Evolutionary conservation across 2,113 vertebrate genomes (phyloP), one percentile per base, ranked within the genome.

Genomic region (Empidonax alnorum): DNA sequence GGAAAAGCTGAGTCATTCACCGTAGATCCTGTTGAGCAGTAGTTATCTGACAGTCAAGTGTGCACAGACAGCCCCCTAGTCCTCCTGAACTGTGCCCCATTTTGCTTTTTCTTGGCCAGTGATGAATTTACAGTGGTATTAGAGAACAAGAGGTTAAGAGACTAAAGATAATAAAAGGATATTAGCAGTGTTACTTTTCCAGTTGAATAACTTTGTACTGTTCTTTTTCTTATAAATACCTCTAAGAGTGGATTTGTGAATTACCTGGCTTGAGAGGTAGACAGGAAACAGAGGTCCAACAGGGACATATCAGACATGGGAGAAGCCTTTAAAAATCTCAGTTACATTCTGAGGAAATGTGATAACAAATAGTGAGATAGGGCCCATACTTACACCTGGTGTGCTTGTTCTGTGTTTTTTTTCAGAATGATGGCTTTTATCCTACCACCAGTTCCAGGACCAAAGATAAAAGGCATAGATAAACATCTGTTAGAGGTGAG

Each of bases 391-490:
- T 87, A 82, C 1, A 50, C 5, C 6, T 91, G 46, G 8, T 58
- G 7, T 89, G 52, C 93, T 95, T 77, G 10, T 53, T 89, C 35
- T 8, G 12, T 41, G 0, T 21, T 67, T 23, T 41, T 90, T 94
- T 98, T 62, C 44, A 99, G 99, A 94, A 97, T 99, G 98, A 97
- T 99, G 96, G 97, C 98, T 69, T 99, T 97, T 81, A 97, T 99
- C 80, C 96, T 99, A 63, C 99, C 99, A 20, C 99, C 99, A 27
- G 98, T 99, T 92, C 99, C 99, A 5, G 99, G 99, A 87, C 99
- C 99, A 8, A 99, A 99, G 97, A 99, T 99, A 95, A 99, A 98
- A 98, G 99, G 99, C 96, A 98, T 99, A 97, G 99, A 99, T 96
- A 96, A 98, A 46, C 98, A 99, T 81, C 98, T 99, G 39, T 97